These are phyloP conservation scores for Chiroxiphia lanceolata DNA, from an alignment of 2,797 vertebrate genomes.

Conservation along the genomic window DNA sequence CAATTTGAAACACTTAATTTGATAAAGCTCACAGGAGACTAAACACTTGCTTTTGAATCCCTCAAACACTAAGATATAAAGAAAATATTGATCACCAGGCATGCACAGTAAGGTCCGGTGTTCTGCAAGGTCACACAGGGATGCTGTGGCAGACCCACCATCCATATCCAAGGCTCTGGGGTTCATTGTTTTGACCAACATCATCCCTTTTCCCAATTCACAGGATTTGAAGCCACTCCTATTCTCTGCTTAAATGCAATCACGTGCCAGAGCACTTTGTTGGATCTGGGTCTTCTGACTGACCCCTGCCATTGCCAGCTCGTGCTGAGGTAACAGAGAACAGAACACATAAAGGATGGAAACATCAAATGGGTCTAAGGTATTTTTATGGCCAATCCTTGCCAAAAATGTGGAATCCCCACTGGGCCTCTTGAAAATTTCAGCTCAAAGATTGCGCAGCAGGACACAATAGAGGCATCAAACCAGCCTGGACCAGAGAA, in stretches of 20 bases:
- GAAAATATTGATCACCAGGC: neutral
- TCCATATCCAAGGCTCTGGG: neutral
- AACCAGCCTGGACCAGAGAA: neutral
- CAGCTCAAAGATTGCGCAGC: neutral
- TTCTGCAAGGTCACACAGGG: neutral
- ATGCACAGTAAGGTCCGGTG: neutral
- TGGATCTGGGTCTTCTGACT: neutral
- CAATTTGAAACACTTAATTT: too few species aligned
- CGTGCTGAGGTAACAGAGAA: neutral
- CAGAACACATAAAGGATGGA: neutral
- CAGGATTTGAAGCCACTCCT: neutral
- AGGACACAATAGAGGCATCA: neutral
- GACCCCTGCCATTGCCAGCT: neutral
- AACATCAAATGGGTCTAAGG: neutral
- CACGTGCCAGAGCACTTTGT: neutral
- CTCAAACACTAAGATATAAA: neutral
- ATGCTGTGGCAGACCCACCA: neutral
- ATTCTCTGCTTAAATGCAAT: neutral
- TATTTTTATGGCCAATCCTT: conserved; percentile 11
- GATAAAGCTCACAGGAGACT: too few species aligned
- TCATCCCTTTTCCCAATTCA: neutral
- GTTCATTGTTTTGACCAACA: neutral
- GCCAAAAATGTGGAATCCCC: neutral
- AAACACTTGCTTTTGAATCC: neutral
- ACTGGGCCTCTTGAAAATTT: conserved; percentile 13